Percentiles rank a stretch among this genome's conserved stretches.
Evolutionary conservation across 1,140 invertebrate genomes (phyloP).

Genomic region (Leptopilina boulardi): DNA sequence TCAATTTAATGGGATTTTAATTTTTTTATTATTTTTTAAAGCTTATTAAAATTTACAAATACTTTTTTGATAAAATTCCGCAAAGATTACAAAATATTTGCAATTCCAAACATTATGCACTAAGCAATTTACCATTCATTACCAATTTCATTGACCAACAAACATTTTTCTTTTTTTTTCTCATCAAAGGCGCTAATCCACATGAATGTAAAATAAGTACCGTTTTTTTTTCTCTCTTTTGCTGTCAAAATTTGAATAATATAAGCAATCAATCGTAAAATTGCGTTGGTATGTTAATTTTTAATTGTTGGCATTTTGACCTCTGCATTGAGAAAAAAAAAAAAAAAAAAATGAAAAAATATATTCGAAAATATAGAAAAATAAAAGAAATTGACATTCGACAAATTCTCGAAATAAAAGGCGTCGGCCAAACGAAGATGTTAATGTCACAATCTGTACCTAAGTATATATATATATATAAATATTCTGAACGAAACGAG

Average conservation of each 20-base stretch:
- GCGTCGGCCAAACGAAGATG: conserved; percentile 42
- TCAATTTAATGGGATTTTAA: no score
- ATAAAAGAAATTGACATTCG: not conserved
- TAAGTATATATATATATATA: conserved; percentile 28
- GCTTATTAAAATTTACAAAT: no score
- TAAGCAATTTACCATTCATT: no score
- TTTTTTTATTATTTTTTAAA: no score
- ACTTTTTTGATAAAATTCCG: no score
- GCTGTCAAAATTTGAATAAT: not conserved
- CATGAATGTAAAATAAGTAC: not conserved
- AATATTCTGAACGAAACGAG: conserved; percentile 2
- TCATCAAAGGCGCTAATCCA: not conserved
- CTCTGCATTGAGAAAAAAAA: not conserved
- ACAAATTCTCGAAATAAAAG: conserved; percentile 1
- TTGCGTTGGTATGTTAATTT: conserved; percentile 14
- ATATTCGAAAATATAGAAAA: no score
- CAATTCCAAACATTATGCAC: not conserved
- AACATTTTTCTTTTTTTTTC: not conserved
- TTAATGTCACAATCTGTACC: conserved; percentile 38
- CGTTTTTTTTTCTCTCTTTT: not conserved
- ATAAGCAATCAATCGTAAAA: not conserved
- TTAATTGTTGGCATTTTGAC: not conserved
- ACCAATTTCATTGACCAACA: no score
- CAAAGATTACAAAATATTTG: no score
- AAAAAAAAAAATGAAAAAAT: not conserved